phyloP scores from a whole-genome alignment of 2,113 vertebrate genomes.

The Petaurus breviceps region DNA sequence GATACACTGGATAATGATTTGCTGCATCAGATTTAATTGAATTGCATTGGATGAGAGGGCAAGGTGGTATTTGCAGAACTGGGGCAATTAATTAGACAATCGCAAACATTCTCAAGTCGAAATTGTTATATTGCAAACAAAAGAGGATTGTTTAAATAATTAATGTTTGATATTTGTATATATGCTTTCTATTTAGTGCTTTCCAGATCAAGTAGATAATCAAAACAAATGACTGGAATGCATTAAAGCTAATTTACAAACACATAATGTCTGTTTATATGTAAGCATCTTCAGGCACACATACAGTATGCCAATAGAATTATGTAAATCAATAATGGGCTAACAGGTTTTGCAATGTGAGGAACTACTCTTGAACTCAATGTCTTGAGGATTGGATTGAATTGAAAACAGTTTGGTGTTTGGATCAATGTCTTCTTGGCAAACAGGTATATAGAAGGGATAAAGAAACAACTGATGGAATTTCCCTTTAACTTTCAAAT shows the following conservation, averaged over 20 bases:
- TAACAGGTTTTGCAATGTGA: conserved; percentile 56
- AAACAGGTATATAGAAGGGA: conserved; percentile 41
- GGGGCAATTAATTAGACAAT: conserved; percentile 55
- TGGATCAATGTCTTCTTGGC: conserved; percentile 57
- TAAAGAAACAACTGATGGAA: conserved; percentile 11
- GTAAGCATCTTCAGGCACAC: conserved; percentile 60
- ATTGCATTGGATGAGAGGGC: not conserved
- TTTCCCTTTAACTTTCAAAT: conserved; percentile 62
- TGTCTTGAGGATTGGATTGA: conserved; percentile 56
- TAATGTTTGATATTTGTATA: conserved; percentile 47
- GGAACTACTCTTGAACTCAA: conserved; percentile 48
- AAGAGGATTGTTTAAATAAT: conserved; percentile 38
- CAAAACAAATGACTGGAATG: conserved; percentile 62
- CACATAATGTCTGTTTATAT: conserved; percentile 63
- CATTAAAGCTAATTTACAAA: conserved; percentile 55
- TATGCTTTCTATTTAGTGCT: conserved; percentile 46
- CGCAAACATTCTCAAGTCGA: conserved; percentile 55
- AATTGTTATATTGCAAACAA: conserved; percentile 53
- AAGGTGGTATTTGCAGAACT: not conserved
- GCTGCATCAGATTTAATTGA: not conserved
- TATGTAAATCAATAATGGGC: conserved; percentile 59
- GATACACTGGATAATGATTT: not conserved
- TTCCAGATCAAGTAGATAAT: conserved; percentile 67
- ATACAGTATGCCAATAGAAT: conserved; percentile 47
- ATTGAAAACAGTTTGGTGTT: conserved; percentile 71